Evolutionary conservation across 2,113 vertebrate species (phyloP).

Genomic region (Clarias gariepinus): DNA sequence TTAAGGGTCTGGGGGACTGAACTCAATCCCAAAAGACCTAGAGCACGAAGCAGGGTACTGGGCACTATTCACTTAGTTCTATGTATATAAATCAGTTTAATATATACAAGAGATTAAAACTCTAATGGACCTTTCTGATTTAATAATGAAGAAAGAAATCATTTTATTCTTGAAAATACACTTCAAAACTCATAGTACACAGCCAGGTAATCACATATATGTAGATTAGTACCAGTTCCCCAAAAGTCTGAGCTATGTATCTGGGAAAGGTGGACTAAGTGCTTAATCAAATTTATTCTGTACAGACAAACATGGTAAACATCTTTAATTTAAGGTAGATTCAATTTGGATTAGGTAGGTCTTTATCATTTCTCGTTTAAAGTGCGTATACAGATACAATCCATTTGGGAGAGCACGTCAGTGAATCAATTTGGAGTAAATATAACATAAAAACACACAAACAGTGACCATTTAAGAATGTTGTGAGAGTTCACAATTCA

Average conservation of each 20-base stretch:
- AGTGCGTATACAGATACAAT: constrained; percentile 74
- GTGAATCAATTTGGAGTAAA: constrained; percentile 42
- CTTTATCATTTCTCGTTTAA: constrained; percentile 68
- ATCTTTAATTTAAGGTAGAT: constrained; percentile 39
- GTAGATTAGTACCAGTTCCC: constrained; percentile 28
- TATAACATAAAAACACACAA: constrained; percentile 61
- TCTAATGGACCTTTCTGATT: constrained; percentile 35
- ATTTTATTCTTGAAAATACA: constrained; percentile 47
- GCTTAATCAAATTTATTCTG: constrained; percentile 39
- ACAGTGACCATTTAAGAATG: constrained; percentile 71
- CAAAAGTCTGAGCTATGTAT: constrained; percentile 11
- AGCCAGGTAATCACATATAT: constrained; percentile 41
- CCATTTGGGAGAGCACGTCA: constrained; percentile 46
- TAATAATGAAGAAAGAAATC: constrained; percentile 43
- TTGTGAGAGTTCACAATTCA: constrained; percentile 81
- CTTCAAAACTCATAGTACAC: constrained; percentile 44
- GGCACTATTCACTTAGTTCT: background rate
- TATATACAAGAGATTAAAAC: constrained; percentile 9
- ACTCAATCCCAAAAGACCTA: too few species aligned
- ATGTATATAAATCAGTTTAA: background rate
- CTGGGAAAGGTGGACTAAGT: constrained; percentile 39
- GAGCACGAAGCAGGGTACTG: too few species aligned
- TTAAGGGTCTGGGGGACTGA: too few species aligned
- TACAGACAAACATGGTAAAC: constrained; percentile 36
- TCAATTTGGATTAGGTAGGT: constrained; percentile 62